Percentiles rank a stretch among this genome's conserved stretches.
These are phyloP conservation scores for Dicrostonyx torquatus DNA, from an alignment of 2,797 vertebrate species.

Conservation along the genomic window DNA sequence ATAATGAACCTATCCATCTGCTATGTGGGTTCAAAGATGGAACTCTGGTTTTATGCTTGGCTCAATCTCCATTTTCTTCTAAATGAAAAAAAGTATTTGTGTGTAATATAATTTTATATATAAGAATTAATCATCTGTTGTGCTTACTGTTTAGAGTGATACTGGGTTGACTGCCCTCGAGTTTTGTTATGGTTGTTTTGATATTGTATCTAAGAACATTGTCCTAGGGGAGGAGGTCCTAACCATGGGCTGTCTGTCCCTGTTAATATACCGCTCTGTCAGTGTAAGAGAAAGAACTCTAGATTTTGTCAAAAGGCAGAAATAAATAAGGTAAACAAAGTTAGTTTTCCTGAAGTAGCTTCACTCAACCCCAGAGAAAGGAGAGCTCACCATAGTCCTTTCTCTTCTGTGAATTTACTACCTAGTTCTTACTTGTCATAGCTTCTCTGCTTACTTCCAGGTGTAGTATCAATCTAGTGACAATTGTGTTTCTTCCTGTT, in stretches of 20 bases:
- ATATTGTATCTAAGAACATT: not conserved
- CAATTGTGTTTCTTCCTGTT: slow-evolving; percentile 41
- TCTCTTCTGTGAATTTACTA: slow-evolving; percentile 42
- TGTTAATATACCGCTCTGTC: not conserved
- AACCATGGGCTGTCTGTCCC: slow-evolving; percentile 6
- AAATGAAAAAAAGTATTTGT: slow-evolving; percentile 51
- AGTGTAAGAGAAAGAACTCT: slow-evolving; percentile 24
- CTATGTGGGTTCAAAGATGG: not conserved
- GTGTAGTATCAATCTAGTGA: not conserved
- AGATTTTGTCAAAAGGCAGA: slow-evolving; percentile 53
- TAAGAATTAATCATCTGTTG: slow-evolving; percentile 62
- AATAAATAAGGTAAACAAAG: slow-evolving; percentile 49
- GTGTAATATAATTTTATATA: slow-evolving; percentile 40
- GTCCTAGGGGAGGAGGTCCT: not conserved
- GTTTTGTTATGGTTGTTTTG: slow-evolving; percentile 3
- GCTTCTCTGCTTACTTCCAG: slow-evolving; percentile 33
- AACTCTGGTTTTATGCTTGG: not conserved
- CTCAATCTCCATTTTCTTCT: not conserved
- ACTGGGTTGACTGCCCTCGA: not conserved
- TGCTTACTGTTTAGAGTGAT: slow-evolving; percentile 8
- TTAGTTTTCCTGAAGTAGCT: slow-evolving; percentile 58
- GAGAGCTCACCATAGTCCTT: not conserved
- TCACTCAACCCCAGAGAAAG: slow-evolving; percentile 39
- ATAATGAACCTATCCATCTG: not conserved
- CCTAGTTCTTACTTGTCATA: slow-evolving; percentile 62